Evolutionary conservation across 2,888 invertebrate genomes (phyloP).

Genomic region (Euclidia mi): DNA sequence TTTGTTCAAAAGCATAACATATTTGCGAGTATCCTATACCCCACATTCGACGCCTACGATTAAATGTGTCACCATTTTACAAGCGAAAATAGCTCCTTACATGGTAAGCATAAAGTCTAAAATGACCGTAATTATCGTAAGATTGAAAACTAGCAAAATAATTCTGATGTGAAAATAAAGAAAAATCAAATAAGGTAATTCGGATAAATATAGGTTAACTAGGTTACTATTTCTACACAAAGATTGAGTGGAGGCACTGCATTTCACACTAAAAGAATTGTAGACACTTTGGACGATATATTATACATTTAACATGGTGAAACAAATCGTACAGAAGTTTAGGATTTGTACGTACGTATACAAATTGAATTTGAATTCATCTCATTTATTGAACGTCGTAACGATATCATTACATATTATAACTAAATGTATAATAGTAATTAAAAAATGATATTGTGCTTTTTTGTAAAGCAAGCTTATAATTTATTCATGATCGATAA

Average conservation of each 20-base stretch:
- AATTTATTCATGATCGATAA: too few relatives aligned
- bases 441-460: too few relatives aligned
- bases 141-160: conserved; percentile 49
- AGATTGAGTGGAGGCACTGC: background rate
- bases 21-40: conserved; percentile 36
- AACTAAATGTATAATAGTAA: too few relatives aligned
- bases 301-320: too few relatives aligned
- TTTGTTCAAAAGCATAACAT: conserved; percentile 30
- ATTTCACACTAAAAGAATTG: background rate
- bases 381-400: too few relatives aligned
- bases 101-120: conserved; percentile 20
- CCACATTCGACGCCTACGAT: conserved; percentile 36
- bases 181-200: conserved; percentile 45
- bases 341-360: too few relatives aligned
- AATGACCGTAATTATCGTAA: conserved; percentile 10
- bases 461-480: too few relatives aligned
- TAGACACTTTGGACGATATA: too few relatives aligned
- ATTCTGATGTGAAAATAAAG: conserved; percentile 41
- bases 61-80: conserved; percentile 29
- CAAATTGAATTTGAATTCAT: too few relatives aligned
- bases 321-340: too few relatives aligned
- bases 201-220: conserved; percentile 40
- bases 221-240: conserved; percentile 36
- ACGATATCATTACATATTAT: too few relatives aligned
- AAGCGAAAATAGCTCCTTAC: conserved; percentile 25